phyloP scores from a whole-genome alignment of 2,113 vertebrate species.

The Corythoichthys intestinalis region DNA sequence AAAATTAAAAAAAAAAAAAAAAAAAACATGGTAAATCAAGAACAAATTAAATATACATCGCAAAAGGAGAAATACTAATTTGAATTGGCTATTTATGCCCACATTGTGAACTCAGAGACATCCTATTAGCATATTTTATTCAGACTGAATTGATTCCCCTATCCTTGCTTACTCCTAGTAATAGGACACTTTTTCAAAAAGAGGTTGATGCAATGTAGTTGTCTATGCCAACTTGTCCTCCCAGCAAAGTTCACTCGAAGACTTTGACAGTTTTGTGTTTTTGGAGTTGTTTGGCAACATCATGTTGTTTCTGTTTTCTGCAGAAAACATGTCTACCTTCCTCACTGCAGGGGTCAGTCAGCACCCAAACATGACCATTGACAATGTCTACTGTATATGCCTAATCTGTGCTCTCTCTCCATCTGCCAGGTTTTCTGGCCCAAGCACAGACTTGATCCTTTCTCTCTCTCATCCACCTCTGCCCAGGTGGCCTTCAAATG shows the following conservation, averaged over 20 bases:
- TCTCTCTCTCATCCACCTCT: constrained; percentile 17
- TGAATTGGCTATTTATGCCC: no score
- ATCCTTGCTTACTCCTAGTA: not conserved
- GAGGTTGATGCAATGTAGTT: not conserved
- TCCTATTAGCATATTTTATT: not conserved
- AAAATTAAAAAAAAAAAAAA: no score
- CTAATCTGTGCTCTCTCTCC: constrained; percentile 70
- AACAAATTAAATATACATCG: no score
- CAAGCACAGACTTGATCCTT: constrained; percentile 51
- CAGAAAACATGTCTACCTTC: constrained; percentile 19
- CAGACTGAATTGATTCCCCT: not conserved
- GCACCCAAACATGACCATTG: constrained; percentile 38
- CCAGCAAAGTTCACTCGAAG: not conserved
- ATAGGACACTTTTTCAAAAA: not conserved
- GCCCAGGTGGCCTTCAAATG: constrained; percentile 45
- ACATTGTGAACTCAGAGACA: not conserved
- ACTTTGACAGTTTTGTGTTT: constrained; percentile 10
- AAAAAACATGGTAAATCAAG: no score
- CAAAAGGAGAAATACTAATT: no score
- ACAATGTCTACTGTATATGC: constrained; percentile 48
- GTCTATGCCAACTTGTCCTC: not conserved
- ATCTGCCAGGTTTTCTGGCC: constrained; percentile 70
- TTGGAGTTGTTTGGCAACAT: constrained; percentile 16
- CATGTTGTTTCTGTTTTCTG: constrained; percentile 4
- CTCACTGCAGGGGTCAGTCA: constrained; percentile 50